These are phyloP conservation scores for Conomelus anceps DNA, from an alignment of 2,888 invertebrate species.

Conservation along the genomic window DNA sequence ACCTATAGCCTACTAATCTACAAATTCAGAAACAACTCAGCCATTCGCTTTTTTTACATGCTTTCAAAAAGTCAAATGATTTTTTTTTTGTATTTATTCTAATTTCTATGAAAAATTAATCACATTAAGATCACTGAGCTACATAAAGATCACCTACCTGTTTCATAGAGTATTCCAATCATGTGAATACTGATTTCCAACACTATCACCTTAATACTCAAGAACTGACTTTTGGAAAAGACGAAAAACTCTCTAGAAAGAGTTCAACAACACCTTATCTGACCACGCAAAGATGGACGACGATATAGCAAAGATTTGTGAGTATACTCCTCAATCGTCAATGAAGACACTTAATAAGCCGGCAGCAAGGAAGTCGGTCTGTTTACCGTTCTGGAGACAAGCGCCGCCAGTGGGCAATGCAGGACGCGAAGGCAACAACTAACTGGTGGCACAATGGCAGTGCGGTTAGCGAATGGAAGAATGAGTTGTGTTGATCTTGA, in stretches of 20 bases:
- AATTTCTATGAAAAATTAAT: too few relatives aligned
- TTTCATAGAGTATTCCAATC: neutral
- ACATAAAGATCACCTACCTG: neutral
- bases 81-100: too few relatives aligned
- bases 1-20: too few relatives aligned
- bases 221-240: neutral
- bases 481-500: neutral
- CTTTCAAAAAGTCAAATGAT: too few relatives aligned
- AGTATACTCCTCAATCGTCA: neutral
- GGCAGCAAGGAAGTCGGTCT: neutral
- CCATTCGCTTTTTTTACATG: too few relatives aligned
- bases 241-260: neutral
- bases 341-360: neutral
- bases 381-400: neutral
- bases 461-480: neutral
- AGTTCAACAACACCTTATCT: neutral
- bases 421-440: neutral
- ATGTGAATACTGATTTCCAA: neutral
- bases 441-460: neutral
- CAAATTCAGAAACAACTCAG: too few relatives aligned
- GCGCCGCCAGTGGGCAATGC: neutral
- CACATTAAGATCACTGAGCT: too few relatives aligned
- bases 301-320: neutral
- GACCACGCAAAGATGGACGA: neutral
- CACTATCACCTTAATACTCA: neutral